Evolutionary conservation across 2,113 vertebrate genomes (phyloP), one percentile per base, ranked within the genome.

Genomic region (Phalacrocorax brasilianus): DNA sequence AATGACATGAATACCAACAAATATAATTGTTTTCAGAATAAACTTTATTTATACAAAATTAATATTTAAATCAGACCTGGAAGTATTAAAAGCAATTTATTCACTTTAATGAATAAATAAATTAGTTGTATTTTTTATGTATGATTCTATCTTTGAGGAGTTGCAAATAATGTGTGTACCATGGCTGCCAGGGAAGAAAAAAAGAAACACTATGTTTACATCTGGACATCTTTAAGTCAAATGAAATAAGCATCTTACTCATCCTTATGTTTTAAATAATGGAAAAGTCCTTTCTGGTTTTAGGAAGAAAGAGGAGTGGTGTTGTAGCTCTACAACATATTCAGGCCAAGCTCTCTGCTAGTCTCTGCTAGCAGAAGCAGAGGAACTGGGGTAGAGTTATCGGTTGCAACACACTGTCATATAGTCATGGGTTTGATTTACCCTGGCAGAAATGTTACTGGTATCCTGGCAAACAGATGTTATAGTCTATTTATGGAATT

Each of bases 101-200:
- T 97, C 97, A 97, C 97, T 98, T 98, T 97, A 96, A 95, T 97
- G 97, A 98, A 97, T 96, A 98, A 98, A 98, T 96, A 96, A 97
- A 97, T 97, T 97, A 96, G 95, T 97, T 98, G 98, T 97, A 97
- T 98, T 98, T 98, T 98, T 98, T 97, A 97, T 96, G 94, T 97
- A 96, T 97, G 89, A 96, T 97, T 98, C 94, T 96, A 93, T 98
- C 96, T 97, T 97, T 98, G 91, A 98, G 96, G 96, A 97, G 89
- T 95, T 96, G 58, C 94, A 97, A 96, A 92, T 95, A 97, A 91
- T 68, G 59, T 4, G 80, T 92, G 75, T 52, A 50, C 42, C 40
- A 65, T 58, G 93, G 63, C 81, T 97, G 94, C 91, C 93, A 97
- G 94, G 74, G 49, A 91, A 72, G 14, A 14, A 58, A 68, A 59